A percentile compares a stretch with the other conserved stretches of the same genome.
Conservation (phyloP, 2,888 invertebrate genomes). For the Doris montereyensis region DNA sequence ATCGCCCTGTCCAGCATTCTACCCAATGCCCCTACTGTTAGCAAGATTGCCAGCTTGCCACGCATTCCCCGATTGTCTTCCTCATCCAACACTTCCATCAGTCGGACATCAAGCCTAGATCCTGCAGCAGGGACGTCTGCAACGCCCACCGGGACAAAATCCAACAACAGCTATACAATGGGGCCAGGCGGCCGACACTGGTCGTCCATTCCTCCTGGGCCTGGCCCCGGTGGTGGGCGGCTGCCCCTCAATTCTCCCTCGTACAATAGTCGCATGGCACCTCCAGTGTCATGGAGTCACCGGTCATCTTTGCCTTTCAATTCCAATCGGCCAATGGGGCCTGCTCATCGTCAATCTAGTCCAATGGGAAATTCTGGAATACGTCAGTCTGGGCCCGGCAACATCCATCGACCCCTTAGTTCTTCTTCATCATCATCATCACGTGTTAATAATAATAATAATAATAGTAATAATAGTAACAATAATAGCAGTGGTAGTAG, state of each 20-base stretch:
- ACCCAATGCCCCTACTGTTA: constrained; percentile 56
- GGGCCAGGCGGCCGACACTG: constrained; percentile 31
- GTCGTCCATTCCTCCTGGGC: background rate
- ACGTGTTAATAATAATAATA: too few species aligned
- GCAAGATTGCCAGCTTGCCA: constrained; percentile 62
- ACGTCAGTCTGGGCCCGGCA: too few species aligned
- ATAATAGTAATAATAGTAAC: too few species aligned
- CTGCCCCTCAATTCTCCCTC: constrained; percentile 1
- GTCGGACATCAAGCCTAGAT: constrained; percentile 39
- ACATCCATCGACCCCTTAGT: too few species aligned
- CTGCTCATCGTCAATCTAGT: constrained; percentile 33
- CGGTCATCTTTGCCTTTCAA: background rate
- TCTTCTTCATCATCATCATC: too few species aligned
- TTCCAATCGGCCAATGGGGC: background rate
- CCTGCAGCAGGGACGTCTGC: constrained; percentile 26
- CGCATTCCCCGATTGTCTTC: constrained; percentile 62
- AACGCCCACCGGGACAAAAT: constrained; percentile 39
- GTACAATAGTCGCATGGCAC: constrained; percentile 7
- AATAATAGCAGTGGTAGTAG: too few species aligned
- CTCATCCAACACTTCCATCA: constrained; percentile 41
- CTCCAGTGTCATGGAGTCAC: constrained; percentile 7
- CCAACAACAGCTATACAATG: constrained; percentile 37
- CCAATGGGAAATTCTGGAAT: background rate
- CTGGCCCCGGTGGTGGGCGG: constrained; percentile 18
- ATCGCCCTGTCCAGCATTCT: constrained; percentile 59